phyloP scores from a whole-genome alignment of 1,140 invertebrate species.

The Eueides isabella region DNA sequence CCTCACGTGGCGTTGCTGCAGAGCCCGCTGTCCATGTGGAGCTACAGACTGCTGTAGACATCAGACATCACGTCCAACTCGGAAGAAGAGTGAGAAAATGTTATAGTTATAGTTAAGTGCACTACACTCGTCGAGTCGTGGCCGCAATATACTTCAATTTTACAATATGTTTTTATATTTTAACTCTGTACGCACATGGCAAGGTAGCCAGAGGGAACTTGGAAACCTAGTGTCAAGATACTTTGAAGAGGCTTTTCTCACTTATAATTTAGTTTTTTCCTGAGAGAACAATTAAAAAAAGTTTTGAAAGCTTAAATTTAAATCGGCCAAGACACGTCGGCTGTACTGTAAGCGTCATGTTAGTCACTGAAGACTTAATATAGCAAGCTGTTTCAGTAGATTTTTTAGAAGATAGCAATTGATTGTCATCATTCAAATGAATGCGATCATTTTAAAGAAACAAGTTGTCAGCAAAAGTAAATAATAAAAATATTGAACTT shows the following conservation, averaged over 20 bases:
- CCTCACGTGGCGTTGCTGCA: conserved; percentile 64
- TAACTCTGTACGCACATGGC: no score
- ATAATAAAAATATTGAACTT: not conserved
- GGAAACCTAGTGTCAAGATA: no score
- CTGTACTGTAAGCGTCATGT: not conserved
- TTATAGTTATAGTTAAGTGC: no score
- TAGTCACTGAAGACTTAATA: not conserved
- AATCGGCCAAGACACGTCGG: no score
- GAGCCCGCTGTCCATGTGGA: conserved; percentile 72
- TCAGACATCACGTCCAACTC: not conserved
- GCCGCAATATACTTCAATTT: no score
- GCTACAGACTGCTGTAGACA: conserved; percentile 62
- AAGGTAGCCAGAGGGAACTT: no score
- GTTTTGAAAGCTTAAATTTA: no score
- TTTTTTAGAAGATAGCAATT: conserved; percentile 6
- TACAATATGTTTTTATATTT: no score
- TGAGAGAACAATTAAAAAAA: no score
- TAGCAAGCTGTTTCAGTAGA: conserved; percentile 5
- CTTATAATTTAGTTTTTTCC: no score
- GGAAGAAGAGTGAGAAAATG: conserved; percentile 10
- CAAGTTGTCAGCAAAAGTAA: not conserved
- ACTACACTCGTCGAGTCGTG: not conserved
- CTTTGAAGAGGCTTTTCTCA: no score
- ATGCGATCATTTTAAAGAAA: not conserved
- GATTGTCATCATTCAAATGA: not conserved